Conservation (phyloP, 2,888 invertebrate genomes). For the Temnothorax rugatulus region DNA sequence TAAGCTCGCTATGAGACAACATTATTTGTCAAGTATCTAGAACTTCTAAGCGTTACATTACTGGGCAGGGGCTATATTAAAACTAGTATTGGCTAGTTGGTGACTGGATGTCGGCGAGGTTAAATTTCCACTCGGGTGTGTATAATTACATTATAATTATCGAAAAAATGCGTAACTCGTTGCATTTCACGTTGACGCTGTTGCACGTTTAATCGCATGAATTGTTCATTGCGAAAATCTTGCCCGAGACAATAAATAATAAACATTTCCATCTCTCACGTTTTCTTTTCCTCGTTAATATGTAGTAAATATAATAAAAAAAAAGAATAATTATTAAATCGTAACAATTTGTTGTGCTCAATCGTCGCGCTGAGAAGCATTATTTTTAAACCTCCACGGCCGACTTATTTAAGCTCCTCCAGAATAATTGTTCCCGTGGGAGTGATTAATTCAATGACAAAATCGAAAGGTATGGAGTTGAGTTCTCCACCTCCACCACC, state of each 20-base stretch:
- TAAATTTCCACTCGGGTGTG: no score
- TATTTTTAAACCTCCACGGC: slow-evolving; percentile 32
- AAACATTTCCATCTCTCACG: neutral
- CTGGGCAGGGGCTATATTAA: no score
- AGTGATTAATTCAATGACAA: slow-evolving; percentile 47
- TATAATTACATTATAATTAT: slow-evolving; percentile 35
- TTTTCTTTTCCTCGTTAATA: neutral
- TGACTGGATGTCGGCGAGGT: no score
- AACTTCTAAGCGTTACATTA: no score
- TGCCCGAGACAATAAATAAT: slow-evolving; percentile 10
- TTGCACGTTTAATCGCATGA: slow-evolving; percentile 25
- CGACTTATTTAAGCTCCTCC: slow-evolving; percentile 13
- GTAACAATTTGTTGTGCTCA: slow-evolving; percentile 24
- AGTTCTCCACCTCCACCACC: slow-evolving; percentile 19
- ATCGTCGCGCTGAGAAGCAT: neutral
- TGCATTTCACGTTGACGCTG: slow-evolving; percentile 1
- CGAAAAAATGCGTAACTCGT: slow-evolving; percentile 25
- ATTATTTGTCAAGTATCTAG: no score
- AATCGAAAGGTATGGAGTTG: slow-evolving; percentile 28
- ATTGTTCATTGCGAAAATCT: slow-evolving; percentile 11
- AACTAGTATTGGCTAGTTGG: no score
- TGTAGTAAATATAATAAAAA: slow-evolving; percentile 4
- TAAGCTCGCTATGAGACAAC: no score
- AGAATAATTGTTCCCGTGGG: slow-evolving; percentile 39
- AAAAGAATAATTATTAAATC: slow-evolving; percentile 5